Percentiles rank a stretch among this genome's conserved stretches.
These are phyloP conservation scores for Dendroctonus valens DNA, from an alignment of 1,140 invertebrate genomes.

Conservation along the genomic window DNA sequence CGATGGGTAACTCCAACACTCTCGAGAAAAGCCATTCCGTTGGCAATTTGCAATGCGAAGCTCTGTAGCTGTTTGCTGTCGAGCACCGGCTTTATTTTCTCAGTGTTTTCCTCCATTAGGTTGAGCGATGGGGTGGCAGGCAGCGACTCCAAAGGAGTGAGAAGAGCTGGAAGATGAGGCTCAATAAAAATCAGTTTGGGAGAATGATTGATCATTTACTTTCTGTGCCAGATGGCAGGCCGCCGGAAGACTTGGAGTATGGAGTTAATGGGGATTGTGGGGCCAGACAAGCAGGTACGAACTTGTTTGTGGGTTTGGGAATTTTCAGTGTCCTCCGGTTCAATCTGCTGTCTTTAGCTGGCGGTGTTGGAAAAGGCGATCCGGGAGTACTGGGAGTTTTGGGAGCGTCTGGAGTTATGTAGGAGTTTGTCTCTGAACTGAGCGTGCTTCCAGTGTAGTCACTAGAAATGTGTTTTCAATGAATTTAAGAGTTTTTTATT, in stretches of 20 bases:
- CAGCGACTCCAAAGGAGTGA: slow-evolving; percentile 31
- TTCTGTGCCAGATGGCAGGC: slow-evolving; percentile 45
- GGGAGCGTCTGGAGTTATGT: slow-evolving; percentile 29
- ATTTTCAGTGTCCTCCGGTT: slow-evolving; percentile 4
- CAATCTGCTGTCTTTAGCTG: not conserved
- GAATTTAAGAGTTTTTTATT: not conserved
- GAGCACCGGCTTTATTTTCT: slow-evolving; percentile 47
- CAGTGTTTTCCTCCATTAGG: not conserved
- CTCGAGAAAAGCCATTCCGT: slow-evolving; percentile 70
- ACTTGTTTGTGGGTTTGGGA: not conserved
- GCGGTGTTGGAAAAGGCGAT: not conserved
- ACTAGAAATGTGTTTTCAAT: slow-evolving; percentile 11
- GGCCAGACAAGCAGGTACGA: not conserved
- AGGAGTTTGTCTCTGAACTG: slow-evolving; percentile 26
- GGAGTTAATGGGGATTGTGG: slow-evolving; percentile 29
- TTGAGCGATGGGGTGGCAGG: slow-evolving; percentile 9
- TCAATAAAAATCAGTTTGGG: not conserved
- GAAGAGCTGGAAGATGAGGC: slow-evolving; percentile 34
- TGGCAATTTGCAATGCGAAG: slow-evolving; percentile 69
- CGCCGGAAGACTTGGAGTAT: slow-evolving; percentile 32
- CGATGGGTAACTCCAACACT: slow-evolving; percentile 64
- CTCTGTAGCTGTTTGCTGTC: slow-evolving; percentile 61
- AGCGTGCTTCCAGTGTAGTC: slow-evolving; percentile 5
- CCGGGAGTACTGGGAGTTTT: slow-evolving; percentile 15
- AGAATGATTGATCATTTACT: slow-evolving; percentile 38